Evolutionary conservation across 2,888 invertebrate genomes (phyloP).

Genomic region (Mesodorylaimus sp.): DNA sequence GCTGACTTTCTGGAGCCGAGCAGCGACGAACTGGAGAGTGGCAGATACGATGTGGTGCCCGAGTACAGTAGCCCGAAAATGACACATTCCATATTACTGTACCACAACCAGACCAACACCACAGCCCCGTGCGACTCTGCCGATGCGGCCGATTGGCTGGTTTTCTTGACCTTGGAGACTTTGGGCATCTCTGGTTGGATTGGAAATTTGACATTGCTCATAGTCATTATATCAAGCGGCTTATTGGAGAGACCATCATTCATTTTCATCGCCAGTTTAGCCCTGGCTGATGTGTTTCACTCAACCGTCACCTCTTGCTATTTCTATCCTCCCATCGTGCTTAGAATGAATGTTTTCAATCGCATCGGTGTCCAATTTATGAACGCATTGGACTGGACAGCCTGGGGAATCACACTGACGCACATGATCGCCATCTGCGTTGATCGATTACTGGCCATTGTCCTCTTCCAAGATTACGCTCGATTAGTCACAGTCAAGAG

Average conservation of each 20-base stretch:
- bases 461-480: conserved; percentile 22
- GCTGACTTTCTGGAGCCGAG: no score
- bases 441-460: conserved; percentile 26
- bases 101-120: no score
- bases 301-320: conserved; percentile 9
- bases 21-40: no score
- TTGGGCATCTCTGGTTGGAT: conserved; percentile 5
- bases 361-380: neutral
- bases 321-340: conserved; percentile 12
- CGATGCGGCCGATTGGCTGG: conserved; percentile 7
- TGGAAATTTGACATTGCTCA: conserved; percentile 8
- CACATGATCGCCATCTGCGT: conserved; percentile 23
- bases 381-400: conserved; percentile 29
- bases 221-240: conserved; percentile 3
- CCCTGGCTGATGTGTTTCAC: conserved; percentile 10
- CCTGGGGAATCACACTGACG: conserved; percentile 29
- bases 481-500: conserved; percentile 19
- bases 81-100: no score
- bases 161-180: conserved; percentile 8
- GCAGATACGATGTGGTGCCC: no score
- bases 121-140: no score
- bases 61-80: no score
- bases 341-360: neutral
- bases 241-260: conserved; percentile 10
- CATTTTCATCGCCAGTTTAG: conserved; percentile 8